Percentiles rank a stretch among this genome's conserved stretches.
Evolutionary conservation across 2,113 vertebrate species (phyloP).

Genomic region (Lophochroa leadbeateri): DNA sequence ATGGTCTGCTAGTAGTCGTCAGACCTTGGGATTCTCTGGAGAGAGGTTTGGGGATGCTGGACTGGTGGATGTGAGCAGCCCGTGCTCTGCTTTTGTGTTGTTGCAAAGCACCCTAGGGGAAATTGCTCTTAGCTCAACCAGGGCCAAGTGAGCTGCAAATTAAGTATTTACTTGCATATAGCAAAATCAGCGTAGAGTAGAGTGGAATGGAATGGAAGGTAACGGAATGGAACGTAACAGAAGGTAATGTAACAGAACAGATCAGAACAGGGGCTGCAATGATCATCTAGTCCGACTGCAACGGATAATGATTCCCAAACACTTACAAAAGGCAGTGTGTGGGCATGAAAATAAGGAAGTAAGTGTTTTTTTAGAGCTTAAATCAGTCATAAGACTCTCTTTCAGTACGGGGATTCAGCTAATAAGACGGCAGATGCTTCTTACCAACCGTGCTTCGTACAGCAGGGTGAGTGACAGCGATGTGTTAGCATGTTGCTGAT

Average conservation of each 20-base stretch:
- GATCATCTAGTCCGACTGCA: neutral
- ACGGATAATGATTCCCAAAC: neutral
- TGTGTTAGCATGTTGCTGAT: neutral
- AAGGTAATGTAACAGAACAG: neutral
- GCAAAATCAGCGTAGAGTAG: neutral
- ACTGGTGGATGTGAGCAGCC: neutral
- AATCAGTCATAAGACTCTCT: neutral
- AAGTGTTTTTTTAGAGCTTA: conserved; percentile 23
- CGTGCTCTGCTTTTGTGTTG: neutral
- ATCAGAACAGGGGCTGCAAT: neutral
- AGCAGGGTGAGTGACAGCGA: neutral
- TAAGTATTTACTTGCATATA: neutral
- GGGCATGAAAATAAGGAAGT: neutral
- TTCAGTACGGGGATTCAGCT: neutral
- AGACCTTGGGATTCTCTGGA: neutral
- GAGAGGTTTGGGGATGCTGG: neutral
- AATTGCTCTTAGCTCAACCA: neutral
- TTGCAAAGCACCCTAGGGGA: neutral
- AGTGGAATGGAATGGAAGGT: too few relatives aligned
- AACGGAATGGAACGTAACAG: neutral
- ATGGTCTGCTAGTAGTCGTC: neutral
- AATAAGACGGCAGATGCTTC: neutral
- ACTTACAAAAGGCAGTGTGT: neutral
- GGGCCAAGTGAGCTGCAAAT: neutral
- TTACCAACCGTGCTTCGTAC: neutral